Percentiles rank a stretch among this genome's conserved stretches.
phyloP scores from a whole-genome alignment of 2,797 vertebrate genomes.

The Sylvia borin region DNA sequence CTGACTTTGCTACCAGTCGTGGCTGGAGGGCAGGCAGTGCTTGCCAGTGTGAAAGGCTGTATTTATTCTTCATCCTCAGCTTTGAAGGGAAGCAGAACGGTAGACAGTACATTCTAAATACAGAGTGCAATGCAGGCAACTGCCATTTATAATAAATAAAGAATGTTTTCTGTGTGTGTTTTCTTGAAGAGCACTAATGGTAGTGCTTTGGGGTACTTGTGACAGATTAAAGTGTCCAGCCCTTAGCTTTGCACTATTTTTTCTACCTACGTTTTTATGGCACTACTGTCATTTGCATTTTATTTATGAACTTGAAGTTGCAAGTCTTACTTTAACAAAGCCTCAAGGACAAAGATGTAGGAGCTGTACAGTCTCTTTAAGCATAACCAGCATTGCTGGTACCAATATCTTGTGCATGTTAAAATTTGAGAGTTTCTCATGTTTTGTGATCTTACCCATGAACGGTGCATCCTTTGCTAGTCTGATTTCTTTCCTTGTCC shows the following conservation, averaged over 20 bases:
- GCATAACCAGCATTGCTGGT: background rate
- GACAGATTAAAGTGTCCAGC: conserved; percentile 43
- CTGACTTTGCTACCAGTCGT: background rate
- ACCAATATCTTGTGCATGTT: background rate
- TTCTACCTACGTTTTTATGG: conserved; percentile 42
- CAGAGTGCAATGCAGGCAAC: conserved; percentile 44
- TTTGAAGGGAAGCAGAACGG: background rate
- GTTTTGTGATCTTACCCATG: background rate
- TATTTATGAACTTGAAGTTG: conserved; percentile 36
- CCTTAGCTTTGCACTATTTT: conserved; percentile 64
- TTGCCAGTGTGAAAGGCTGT: background rate
- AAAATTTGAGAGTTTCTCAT: background rate
- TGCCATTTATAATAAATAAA: conserved; percentile 20
- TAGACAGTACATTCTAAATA: conserved; percentile 6
- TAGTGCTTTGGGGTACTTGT: conserved; percentile 17
- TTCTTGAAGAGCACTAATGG: conserved; percentile 4
- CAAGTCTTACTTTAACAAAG: background rate
- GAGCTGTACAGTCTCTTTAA: background rate
- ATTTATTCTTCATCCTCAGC: conserved; percentile 1
- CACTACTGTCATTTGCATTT: conserved; percentile 43
- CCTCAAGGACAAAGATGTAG: conserved; percentile 15
- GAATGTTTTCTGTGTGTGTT: conserved; percentile 29
- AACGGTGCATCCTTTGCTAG: background rate
- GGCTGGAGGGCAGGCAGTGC: background rate
- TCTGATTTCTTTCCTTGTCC: background rate